Percentiles rank a stretch among this genome's conserved stretches.
Evolutionary conservation across 1,140 invertebrate genomes (phyloP).

Genomic region (Psix sp.): DNA sequence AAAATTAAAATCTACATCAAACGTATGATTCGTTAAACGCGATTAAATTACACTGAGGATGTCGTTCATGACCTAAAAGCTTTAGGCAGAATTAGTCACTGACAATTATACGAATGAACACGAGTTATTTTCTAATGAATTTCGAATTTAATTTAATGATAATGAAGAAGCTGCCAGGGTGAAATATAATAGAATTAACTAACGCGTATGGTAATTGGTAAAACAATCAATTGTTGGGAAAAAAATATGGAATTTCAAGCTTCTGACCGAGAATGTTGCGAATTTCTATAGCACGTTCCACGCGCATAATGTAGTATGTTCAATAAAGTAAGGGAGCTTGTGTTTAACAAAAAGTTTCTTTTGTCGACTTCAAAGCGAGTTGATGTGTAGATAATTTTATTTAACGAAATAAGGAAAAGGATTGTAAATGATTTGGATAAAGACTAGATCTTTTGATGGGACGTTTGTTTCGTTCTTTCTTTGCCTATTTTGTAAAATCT

Average conservation of each 20-base stretch:
- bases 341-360: conserved; percentile 34
- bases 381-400: conserved; percentile 43
- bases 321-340: conserved; percentile 40
- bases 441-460: conserved; percentile 13
- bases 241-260: conserved; percentile 26
- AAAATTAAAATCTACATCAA: too few species aligned
- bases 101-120: too few species aligned
- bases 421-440: conserved; percentile 46
- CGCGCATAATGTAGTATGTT: conserved; percentile 38
- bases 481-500: too few species aligned
- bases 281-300: conserved; percentile 29
- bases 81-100: too few species aligned
- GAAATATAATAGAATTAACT: too few species aligned
- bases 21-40: too few species aligned
- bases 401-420: conserved; percentile 31
- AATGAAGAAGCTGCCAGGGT: too few species aligned
- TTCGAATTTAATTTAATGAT: too few species aligned
- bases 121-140: too few species aligned
- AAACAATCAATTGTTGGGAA: conserved; percentile 30
- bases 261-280: conserved; percentile 27
- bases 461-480: conserved; percentile 4
- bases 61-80: too few species aligned
- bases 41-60: too few species aligned
- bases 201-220: conserved; percentile 28
- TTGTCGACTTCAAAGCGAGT: conserved; percentile 31